A percentile compares a stretch with the other conserved stretches of the same genome.
Evolutionary conservation across 2,888 invertebrate genomes (phyloP).

Genomic region (Drosophila leonis): DNA sequence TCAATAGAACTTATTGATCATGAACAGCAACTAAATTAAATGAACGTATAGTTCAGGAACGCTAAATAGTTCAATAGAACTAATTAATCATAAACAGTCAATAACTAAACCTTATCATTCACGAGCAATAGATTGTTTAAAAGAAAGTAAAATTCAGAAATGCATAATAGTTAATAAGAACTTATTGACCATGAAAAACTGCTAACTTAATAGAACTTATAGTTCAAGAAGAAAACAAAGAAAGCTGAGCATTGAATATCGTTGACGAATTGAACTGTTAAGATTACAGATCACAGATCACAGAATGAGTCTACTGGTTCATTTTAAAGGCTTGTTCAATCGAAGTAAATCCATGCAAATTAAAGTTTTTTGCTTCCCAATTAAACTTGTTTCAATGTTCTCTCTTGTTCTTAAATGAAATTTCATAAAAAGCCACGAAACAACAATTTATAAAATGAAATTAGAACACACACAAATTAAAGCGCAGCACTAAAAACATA

Average conservation of each 20-base stretch:
- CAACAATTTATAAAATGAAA: not conserved
- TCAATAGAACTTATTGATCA: not conserved
- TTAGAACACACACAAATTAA: constrained; percentile 8
- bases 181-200: not conserved
- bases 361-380: not conserved
- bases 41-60: not conserved
- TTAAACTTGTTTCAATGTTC: not conserved
- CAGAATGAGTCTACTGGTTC: not conserved
- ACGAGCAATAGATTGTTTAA: no score
- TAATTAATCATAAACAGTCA: not conserved
- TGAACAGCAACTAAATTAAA: not conserved
- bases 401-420: not conserved
- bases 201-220: not conserved
- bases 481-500: constrained; percentile 16
- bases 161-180: not conserved
- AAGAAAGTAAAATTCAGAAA: no score
- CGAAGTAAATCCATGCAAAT: not conserved
- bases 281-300: not conserved
- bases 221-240: not conserved
- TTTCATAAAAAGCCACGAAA: not conserved
- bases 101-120: no score
- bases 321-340: not conserved
- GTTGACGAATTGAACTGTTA: not conserved
- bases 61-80: not conserved
- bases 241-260: not conserved